Conservation (phyloP, 2,888 invertebrate species). For the Chouioia cunea region DNA sequence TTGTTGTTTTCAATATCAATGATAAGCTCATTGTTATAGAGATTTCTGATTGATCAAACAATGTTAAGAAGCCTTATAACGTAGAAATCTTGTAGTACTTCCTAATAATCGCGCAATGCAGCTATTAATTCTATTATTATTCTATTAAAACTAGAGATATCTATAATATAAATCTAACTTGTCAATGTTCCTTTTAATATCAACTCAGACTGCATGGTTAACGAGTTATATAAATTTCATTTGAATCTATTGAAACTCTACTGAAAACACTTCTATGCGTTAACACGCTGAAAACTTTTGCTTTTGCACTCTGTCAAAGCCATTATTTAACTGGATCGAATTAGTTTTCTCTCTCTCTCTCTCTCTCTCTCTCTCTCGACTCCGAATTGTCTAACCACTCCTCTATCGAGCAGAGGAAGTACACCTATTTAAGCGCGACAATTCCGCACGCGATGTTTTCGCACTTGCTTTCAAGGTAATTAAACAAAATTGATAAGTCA, state of each 20-base stretch:
- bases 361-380: too few relatives aligned
- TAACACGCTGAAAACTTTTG: constrained; percentile 37
- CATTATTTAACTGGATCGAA: constrained; percentile 42
- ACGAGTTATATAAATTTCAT: constrained; percentile 11
- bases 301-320: constrained; percentile 42
- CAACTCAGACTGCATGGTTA: constrained; percentile 34
- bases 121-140: constrained; percentile 24
- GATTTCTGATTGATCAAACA: constrained; percentile 18
- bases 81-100: constrained; percentile 12
- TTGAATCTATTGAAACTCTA: constrained; percentile 16
- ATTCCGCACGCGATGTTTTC: constrained; percentile 21
- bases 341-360: not conserved
- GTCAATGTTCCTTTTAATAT: constrained; percentile 10
- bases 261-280: constrained; percentile 29
- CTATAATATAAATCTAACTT: constrained; percentile 7
- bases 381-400: constrained; percentile 20
- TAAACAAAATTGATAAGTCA: not conserved
- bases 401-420: constrained; percentile 40
- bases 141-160: constrained; percentile 4
- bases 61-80: constrained; percentile 13
- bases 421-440: constrained; percentile 29
- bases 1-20: constrained; percentile 24
- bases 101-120: constrained; percentile 26
- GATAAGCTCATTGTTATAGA: constrained; percentile 18
- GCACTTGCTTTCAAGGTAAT: constrained; percentile 29